Conservation (phyloP, 1,140 invertebrate species). For the Phortica variegata region DNA sequence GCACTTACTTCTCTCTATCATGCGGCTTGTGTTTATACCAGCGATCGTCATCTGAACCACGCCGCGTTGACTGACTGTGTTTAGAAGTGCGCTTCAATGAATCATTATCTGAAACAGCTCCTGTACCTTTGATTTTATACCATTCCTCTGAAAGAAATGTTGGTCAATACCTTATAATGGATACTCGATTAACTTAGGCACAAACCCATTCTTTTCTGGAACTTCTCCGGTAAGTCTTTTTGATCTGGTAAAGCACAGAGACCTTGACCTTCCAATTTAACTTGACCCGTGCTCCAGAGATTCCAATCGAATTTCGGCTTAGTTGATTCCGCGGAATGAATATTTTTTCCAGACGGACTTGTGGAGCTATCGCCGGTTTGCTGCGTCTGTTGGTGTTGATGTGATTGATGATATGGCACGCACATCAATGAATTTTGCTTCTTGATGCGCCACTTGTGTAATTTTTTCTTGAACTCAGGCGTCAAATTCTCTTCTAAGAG, state of each 20-base stretch:
- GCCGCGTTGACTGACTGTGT: constrained; percentile 30
- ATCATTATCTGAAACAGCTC: constrained; percentile 39
- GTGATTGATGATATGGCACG: constrained; percentile 7
- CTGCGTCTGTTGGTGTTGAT: constrained; percentile 27
- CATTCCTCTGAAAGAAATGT: constrained; percentile 61
- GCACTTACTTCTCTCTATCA: constrained; percentile 45
- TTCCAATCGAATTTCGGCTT: constrained; percentile 71
- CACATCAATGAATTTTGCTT: constrained; percentile 53
- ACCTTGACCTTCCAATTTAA: constrained; percentile 55
- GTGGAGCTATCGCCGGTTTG: background rate
- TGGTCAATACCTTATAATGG: background rate
- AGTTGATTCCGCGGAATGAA: constrained; percentile 34
- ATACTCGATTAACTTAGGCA: background rate
- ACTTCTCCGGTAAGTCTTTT: constrained; percentile 67
- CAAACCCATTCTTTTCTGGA: constrained; percentile 64
- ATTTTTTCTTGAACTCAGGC: constrained; percentile 76
- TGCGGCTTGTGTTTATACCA: constrained; percentile 45
- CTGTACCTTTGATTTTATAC: constrained; percentile 62
- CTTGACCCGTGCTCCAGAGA: constrained; percentile 63
- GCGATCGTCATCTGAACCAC: constrained; percentile 45
- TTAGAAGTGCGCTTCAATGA: constrained; percentile 40
- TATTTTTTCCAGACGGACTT: constrained; percentile 37
- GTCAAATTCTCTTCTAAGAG: constrained; percentile 68
- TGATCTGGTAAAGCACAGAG: constrained; percentile 59
- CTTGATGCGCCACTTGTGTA: constrained; percentile 82